Evolutionary conservation across 2,113 vertebrate species (phyloP).

Genomic region (Grus americana): DNA sequence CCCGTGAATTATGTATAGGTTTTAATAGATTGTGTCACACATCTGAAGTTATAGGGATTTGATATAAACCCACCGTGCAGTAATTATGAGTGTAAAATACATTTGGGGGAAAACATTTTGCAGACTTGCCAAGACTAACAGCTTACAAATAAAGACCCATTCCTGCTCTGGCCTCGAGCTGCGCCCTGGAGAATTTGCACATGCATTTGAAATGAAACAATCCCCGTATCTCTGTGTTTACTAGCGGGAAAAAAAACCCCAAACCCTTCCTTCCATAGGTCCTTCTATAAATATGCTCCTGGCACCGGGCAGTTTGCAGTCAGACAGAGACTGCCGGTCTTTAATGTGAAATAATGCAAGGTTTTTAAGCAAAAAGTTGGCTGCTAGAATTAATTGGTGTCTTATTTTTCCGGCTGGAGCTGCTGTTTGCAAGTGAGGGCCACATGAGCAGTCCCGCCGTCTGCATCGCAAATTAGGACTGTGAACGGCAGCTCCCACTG

Average conservation of each 20-base stretch:
- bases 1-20: neutral
- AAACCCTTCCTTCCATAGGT: neutral
- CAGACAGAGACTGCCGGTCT: neutral
- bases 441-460: neutral
- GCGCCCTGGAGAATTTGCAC: slow-evolving; percentile 53
- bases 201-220: slow-evolving; percentile 46
- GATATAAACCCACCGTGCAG: slow-evolving; percentile 49
- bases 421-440: slow-evolving; percentile 5
- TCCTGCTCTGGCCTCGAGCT: slow-evolving; percentile 39
- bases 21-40: slow-evolving; percentile 41
- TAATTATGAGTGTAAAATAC: slow-evolving; percentile 65
- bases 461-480: neutral
- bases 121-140: slow-evolving; percentile 42
- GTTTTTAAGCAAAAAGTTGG: slow-evolving; percentile 16
- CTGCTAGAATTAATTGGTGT: slow-evolving; percentile 27
- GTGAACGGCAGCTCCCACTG: neutral
- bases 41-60: slow-evolving; percentile 54
- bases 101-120: slow-evolving; percentile 39
- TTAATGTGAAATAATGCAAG: neutral
- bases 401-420: slow-evolving; percentile 32
- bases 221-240: slow-evolving; percentile 27
- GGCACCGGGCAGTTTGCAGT: neutral
- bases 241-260: neutral
- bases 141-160: slow-evolving; percentile 50
- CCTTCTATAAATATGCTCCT: neutral